These are phyloP conservation scores for Phoebastria nigripes DNA, from an alignment of 2,797 vertebrate genomes.

Conservation along the genomic window DNA sequence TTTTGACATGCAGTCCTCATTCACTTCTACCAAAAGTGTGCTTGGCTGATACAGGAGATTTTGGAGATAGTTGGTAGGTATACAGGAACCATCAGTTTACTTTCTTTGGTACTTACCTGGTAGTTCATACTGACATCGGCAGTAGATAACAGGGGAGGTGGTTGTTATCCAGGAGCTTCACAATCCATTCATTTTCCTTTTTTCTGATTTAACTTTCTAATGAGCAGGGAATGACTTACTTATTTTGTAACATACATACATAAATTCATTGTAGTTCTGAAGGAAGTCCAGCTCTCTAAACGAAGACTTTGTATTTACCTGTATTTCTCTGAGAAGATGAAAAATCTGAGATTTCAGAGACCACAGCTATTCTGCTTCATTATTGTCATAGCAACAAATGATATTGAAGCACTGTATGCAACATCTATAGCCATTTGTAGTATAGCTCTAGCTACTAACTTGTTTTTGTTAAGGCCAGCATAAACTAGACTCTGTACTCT, in stretches of 20 bases:
- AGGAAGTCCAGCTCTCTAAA: neutral
- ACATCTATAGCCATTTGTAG: constrained; percentile 36
- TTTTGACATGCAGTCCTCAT: neutral
- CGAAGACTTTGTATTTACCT: neutral
- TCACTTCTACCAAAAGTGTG: neutral
- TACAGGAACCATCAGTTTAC: neutral
- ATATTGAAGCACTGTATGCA: constrained; percentile 28
- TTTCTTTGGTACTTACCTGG: neutral
- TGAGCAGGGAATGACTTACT: neutral
- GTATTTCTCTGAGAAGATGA: neutral
- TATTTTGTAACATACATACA: neutral
- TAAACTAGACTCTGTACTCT: constrained; percentile 34
- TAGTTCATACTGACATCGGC: neutral
- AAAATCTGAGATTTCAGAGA: constrained; percentile 17
- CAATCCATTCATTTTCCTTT: neutral
- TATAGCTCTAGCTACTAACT: constrained; percentile 23
- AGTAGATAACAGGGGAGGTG: neutral
- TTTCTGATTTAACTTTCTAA: neutral
- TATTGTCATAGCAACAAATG: constrained; percentile 63
- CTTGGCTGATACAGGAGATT: neutral
- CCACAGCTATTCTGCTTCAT: constrained; percentile 15
- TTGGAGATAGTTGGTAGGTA: neutral
- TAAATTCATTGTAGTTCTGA: neutral
- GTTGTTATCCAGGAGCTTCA: neutral
- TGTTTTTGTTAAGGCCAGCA: constrained; percentile 14